These are phyloP conservation scores for Montipora sp. DNA, from an alignment of 64 coral and sea anemone species.

Conservation along the genomic window DNA sequence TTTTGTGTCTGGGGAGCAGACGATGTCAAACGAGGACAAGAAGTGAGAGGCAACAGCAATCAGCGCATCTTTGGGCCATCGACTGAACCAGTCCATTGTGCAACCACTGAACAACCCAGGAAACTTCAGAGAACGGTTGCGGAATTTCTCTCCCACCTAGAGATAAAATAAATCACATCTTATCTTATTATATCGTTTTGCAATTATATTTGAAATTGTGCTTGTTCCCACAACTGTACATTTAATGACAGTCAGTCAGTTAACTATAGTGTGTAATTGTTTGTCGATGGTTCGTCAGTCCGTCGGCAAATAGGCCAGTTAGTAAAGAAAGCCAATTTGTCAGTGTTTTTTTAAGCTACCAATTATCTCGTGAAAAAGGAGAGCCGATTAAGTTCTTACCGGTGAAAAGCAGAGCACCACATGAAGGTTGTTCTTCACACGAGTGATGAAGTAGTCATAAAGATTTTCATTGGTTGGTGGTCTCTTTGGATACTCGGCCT, in stretches of 20 bases:
- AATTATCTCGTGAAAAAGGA: not conserved
- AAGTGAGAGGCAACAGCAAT: slow-evolving; percentile 96
- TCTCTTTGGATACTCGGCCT: slow-evolving; percentile 86
- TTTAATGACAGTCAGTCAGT: too few relatives aligned
- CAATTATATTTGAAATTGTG: too few relatives aligned
- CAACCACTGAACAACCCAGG: slow-evolving; percentile 97
- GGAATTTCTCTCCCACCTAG: slow-evolving; percentile 98
- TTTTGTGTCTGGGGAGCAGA: slow-evolving; percentile 88
- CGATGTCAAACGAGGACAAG: slow-evolving; percentile 82
- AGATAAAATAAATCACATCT: not conserved
- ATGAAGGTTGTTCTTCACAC: slow-evolving; percentile 98
- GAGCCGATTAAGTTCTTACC: slow-evolving; percentile 46
- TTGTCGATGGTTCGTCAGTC: too few relatives aligned
- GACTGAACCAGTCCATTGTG: slow-evolving; percentile 99
- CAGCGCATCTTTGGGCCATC: slow-evolving; percentile 98
- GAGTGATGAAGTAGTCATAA: slow-evolving; percentile 96
- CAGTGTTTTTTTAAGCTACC: too few relatives aligned
- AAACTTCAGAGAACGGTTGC: slow-evolving; percentile 98
- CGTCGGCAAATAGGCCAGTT: too few relatives aligned
- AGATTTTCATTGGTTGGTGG: slow-evolving; percentile 99
- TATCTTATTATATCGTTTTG: too few relatives aligned
- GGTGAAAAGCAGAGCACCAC: slow-evolving; percentile 98
- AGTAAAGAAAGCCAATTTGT: too few relatives aligned
- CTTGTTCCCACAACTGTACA: too few relatives aligned
- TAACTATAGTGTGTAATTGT: too few relatives aligned